Conservation (phyloP, 2,113 vertebrate genomes). For the Petroica traversi region DNA sequence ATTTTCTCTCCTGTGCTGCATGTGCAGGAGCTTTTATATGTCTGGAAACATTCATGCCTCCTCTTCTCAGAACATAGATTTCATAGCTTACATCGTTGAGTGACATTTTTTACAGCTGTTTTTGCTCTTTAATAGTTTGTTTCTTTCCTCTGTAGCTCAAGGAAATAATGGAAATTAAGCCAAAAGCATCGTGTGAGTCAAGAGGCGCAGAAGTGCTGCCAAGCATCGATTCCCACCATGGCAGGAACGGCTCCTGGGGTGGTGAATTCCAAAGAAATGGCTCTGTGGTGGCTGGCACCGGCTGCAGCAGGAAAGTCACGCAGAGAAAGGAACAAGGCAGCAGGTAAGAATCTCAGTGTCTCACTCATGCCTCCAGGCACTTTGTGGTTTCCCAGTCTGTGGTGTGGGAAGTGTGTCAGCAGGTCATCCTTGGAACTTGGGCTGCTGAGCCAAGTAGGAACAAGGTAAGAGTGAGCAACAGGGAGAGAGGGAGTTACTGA, state of each 20-base stretch:
- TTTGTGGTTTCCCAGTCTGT: background rate
- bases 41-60: background rate
- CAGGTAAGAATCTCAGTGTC: background rate
- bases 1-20: background rate
- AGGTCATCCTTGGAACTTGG: background rate
- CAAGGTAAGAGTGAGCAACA: background rate
- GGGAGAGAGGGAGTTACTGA: background rate
- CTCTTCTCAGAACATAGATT: background rate
- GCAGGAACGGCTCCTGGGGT: background rate
- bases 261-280: background rate
- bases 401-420: background rate
- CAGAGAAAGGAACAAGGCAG: background rate
- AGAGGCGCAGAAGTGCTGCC: background rate
- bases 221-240: fast-evolving
- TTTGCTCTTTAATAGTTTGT: background rate
- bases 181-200: background rate
- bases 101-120: background rate
- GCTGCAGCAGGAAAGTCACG: background rate
- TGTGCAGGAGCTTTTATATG: background rate
- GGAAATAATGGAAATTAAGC: background rate
- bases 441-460: background rate
- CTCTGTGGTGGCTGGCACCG: background rate
- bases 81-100: background rate
- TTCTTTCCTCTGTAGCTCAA: background rate
- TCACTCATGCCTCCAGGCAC: background rate